Percentiles rank a stretch among this genome's conserved stretches.
Conservation (phyloP, 1,140 invertebrate species). For the Cotesia chilonis region DNA sequence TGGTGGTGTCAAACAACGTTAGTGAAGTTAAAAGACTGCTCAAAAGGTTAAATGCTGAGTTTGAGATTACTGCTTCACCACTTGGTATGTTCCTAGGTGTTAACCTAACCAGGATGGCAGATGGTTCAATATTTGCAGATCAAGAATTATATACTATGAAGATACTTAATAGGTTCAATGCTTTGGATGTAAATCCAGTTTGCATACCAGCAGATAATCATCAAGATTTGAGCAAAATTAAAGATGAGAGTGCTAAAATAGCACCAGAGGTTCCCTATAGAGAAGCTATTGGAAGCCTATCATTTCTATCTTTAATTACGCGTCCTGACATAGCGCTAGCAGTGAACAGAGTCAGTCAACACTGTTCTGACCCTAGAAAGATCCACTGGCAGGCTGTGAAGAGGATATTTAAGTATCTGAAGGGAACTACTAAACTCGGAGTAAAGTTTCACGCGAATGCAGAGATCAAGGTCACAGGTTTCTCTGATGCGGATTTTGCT, state of each 20-base stretch:
- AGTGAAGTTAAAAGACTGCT: no score
- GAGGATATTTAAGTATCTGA: no score
- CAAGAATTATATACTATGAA: neutral
- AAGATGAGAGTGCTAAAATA: neutral
- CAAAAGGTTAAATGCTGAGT: neutral
- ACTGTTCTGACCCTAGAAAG: no score
- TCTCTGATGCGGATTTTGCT: no score
- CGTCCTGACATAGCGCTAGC: constrained; percentile 15
- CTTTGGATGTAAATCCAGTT: neutral
- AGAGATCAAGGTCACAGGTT: no score
- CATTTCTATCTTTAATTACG: neutral
- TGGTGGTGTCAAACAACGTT: neutral
- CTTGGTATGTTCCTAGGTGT: neutral
- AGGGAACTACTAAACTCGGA: no score
- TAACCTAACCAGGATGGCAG: neutral
- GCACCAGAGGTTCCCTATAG: neutral
- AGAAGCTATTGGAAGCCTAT: constrained; percentile 18
- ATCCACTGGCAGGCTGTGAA: no score
- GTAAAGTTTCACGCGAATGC: no score
- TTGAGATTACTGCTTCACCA: neutral
- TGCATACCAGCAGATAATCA: neutral
- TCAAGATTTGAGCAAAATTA: neutral
- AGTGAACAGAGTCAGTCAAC: neutral
- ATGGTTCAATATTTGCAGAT: neutral
- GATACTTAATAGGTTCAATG: neutral